Base-by-base conservation (phyloP, 2,797 vertebrate species). In the Antennarius maculatus region DNA sequence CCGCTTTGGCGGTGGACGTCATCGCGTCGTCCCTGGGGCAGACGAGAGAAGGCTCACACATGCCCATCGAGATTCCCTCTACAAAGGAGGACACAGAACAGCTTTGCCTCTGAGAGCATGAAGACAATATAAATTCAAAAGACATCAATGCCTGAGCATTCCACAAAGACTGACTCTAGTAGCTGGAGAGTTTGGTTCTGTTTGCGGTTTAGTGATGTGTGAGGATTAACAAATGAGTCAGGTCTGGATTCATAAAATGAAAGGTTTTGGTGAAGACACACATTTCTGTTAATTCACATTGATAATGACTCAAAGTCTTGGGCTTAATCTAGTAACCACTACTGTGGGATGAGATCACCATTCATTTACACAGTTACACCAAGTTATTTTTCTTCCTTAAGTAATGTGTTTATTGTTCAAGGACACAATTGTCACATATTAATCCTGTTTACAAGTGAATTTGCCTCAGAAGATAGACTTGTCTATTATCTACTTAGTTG, bases 11-110 rank as follows among this genome's bases (percentile, higher is more conserved):
- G 1, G 94, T 99, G 0, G 95, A 98, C 0, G 94, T 98, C 79
- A 96, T 99, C 5, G 95, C 95, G 0, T 96, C 97, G 0, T 95
- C 95, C 73, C 94, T 99, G 75, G 98, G 98, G 43, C 96, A 97
- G 90, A 95, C 95, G 15, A 94, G 97, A 56, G 97, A 96, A 84
- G 96, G 97, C 0, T 91, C 95, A 0, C 95, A 94, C 62, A 56
- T 54, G 0, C 79, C 92, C 82, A 93, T 94, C 47, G 89, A 91
- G 61, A 95, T 95, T 34, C 94, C 96, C 16, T 84, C 92, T 7
- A 92, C 88, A 18, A 95, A 96, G 65, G 79, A 86, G 1, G 93
- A 93, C 90, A 93, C 93, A 9, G 90, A 94, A 74, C 89, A 92
- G 72, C 80, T 95, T 23, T 66, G 92, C 66, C 88, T 94, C 74